Percentiles rank a stretch among this genome's conserved stretches.
Conservation (phyloP, 2,113 vertebrate species). For the Carassius auratus region DNA sequence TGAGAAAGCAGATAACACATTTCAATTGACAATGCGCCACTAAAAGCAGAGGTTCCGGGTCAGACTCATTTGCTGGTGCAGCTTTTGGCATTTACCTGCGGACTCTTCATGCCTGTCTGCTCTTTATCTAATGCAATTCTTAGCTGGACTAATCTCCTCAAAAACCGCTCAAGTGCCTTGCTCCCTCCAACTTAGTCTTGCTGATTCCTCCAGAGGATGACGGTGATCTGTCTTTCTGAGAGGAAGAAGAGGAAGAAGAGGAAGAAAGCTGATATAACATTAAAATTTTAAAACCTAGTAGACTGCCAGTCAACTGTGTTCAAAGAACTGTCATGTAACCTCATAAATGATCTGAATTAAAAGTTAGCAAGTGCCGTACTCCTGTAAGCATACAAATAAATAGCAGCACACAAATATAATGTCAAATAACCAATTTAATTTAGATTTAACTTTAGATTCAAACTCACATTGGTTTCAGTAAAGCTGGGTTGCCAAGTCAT, state of each 20-base stretch:
- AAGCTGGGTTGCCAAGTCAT: no score
- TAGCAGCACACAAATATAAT: no score
- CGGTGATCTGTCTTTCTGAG: conserved; percentile 8
- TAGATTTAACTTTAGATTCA: no score
- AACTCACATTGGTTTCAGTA: no score
- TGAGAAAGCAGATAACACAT: neutral
- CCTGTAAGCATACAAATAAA: no score
- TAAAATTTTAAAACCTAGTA: neutral
- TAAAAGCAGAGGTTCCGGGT: conserved; percentile 19
- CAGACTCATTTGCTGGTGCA: conserved; percentile 36
- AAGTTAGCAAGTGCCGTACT: no score
- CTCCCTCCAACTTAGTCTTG: neutral
- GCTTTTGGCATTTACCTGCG: conserved; percentile 40
- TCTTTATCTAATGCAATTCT: conserved; percentile 43
- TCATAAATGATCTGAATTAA: no score
- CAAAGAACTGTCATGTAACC: neutral
- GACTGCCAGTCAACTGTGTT: neutral
- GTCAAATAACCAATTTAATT: no score
- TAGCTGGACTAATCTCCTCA: conserved; percentile 41
- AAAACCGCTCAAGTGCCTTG: conserved; percentile 34
- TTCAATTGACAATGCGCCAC: conserved; percentile 22
- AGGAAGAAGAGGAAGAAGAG: conserved; percentile 17
- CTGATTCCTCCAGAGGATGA: neutral
- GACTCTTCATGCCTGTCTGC: conserved; percentile 14
- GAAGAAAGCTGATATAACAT: conserved; percentile 10